Percentiles rank a stretch among this genome's conserved stretches.
These are phyloP conservation scores for Dorcus hopei DNA, from an alignment of 2,888 invertebrate genomes.

Conservation along the genomic window DNA sequence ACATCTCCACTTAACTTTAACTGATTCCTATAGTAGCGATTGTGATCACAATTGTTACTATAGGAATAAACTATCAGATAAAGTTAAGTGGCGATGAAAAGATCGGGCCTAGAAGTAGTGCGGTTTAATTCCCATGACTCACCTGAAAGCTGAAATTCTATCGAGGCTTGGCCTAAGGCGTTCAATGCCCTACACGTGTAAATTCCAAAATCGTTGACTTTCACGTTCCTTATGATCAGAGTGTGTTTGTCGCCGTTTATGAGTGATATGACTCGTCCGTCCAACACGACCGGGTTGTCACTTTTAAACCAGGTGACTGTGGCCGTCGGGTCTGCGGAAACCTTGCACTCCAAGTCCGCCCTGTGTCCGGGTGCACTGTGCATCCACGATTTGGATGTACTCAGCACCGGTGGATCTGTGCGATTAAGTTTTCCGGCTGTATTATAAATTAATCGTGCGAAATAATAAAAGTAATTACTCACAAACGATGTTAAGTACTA, in stretches of 20 bases:
- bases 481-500: constrained; percentile 72
- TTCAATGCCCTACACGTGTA: constrained; percentile 79
- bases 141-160: constrained; percentile 73
- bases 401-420: constrained; percentile 72
- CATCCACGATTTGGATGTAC: constrained; percentile 63
- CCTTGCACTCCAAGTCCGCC: constrained; percentile 65
- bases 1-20: not conserved
- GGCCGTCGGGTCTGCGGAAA: constrained; percentile 69
- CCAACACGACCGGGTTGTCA: constrained; percentile 55
- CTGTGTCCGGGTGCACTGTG: constrained; percentile 72
- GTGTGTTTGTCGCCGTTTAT: constrained; percentile 57
- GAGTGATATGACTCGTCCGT: constrained; percentile 47
- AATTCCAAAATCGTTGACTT: constrained; percentile 68
- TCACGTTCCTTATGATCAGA: constrained; percentile 66
- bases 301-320: constrained; percentile 67
- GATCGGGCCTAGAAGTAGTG: not conserved
- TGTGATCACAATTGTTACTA: too few species aligned
- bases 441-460: not conserved
- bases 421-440: not conserved
- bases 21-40: too few species aligned
- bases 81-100: too few species aligned
- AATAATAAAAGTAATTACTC: constrained; percentile 38
- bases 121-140: constrained; percentile 11
- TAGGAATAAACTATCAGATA: too few species aligned
- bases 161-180: constrained; percentile 66